These are phyloP conservation scores for Pardosa pseudoannulata DNA, from an alignment of 2,888 invertebrate genomes.

Conservation along the genomic window DNA sequence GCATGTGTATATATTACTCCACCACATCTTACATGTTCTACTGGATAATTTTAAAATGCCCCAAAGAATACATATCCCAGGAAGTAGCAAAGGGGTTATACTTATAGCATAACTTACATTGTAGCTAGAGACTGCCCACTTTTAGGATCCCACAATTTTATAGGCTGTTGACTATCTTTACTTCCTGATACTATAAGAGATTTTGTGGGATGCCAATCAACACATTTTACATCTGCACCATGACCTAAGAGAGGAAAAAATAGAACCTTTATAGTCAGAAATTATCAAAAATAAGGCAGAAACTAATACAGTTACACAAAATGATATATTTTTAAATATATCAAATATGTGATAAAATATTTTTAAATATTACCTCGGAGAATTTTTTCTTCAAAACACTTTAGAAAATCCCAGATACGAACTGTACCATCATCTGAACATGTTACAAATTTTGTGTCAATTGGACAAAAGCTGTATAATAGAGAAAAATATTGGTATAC, in stretches of 20 bases:
- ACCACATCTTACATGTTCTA: too few relatives aligned
- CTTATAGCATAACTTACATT: constrained; percentile 82
- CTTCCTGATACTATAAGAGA: constrained; percentile 97
- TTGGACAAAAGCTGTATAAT: constrained; percentile 96
- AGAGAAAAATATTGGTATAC: constrained; percentile 21
- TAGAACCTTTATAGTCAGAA: too few relatives aligned
- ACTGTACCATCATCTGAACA: constrained; percentile 99
- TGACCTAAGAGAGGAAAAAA: constrained; percentile 82
- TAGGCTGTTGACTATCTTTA: constrained; percentile 99
- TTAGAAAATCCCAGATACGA: constrained; percentile 98
- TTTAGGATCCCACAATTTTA: constrained; percentile 99
- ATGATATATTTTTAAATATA: too few relatives aligned
- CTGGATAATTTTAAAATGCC: too few relatives aligned
- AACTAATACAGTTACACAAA: too few relatives aligned
- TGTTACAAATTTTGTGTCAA: constrained; percentile 98
- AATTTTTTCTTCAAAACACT: constrained; percentile 96
- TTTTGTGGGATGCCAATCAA: constrained; percentile 99
- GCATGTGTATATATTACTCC: too few relatives aligned
- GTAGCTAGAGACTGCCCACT: constrained; percentile 96
- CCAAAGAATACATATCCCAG: too few relatives aligned
- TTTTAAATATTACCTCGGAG: constrained; percentile 79
- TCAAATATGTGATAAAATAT: too few relatives aligned
- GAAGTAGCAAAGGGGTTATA: too few relatives aligned
- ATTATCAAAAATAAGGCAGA: too few relatives aligned
- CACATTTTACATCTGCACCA: constrained; percentile 99